phyloP scores from a whole-genome alignment of 2,797 vertebrate genomes.

The Stomatorhinus walkeri region DNA sequence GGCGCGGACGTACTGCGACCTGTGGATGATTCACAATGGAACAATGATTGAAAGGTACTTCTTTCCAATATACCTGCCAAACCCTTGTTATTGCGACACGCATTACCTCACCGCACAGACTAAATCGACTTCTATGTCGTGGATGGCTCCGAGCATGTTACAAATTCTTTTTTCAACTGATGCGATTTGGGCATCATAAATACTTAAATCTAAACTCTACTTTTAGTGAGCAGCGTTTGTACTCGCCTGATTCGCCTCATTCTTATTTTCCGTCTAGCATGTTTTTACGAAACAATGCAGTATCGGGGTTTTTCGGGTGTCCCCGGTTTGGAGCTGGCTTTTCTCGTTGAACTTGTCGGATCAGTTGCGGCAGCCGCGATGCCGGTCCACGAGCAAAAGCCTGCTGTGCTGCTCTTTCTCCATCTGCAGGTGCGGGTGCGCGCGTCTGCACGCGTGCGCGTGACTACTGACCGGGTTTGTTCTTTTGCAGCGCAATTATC shows the following conservation, averaged over 20 bases:
- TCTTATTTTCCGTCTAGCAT: background rate
- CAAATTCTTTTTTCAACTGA: background rate
- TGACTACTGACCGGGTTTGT: constrained; percentile 36
- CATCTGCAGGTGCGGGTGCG: background rate
- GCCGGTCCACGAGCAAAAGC: too few species aligned
- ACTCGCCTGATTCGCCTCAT: background rate
- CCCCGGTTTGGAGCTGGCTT: background rate
- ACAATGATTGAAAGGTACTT: constrained; percentile 94
- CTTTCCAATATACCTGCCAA: background rate
- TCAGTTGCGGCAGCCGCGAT: background rate
- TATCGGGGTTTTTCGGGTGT: background rate
- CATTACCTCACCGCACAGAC: background rate
- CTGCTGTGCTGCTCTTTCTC: background rate
- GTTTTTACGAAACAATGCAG: background rate
- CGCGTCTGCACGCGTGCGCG: background rate
- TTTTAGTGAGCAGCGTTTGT: background rate
- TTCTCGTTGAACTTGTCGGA: background rate
- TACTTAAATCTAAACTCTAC: background rate
- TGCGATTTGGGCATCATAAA: background rate
- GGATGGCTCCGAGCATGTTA: background rate
- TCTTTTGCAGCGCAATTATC: constrained; percentile 91
- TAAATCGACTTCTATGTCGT: background rate
- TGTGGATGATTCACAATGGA: constrained; percentile 99
- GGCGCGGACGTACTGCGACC: constrained; percentile 89
- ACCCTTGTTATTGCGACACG: background rate